Base-by-base conservation (phyloP, 1,140 invertebrate species). In the Drosophila setifemur region DNA sequence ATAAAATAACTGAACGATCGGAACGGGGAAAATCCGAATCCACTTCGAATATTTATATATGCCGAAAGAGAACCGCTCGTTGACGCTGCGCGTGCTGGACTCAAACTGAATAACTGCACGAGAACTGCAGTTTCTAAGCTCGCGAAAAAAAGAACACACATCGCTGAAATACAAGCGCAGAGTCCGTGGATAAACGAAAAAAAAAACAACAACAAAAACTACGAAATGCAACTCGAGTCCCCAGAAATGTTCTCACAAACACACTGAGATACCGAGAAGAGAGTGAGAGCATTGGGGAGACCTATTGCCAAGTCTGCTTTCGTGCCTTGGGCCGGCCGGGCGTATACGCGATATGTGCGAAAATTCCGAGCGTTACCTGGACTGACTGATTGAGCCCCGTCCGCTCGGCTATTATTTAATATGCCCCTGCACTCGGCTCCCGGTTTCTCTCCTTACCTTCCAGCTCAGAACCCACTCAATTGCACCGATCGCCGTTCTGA, bases 101-200 rank as follows among this genome's bases (percentile, higher is more conserved):
- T 85, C 73, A 74, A 85, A 85, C 79, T 83, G 73, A 76, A 76
- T 43, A 39, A 48, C 37, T 40, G 54, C 35, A 55, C 77, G 77
- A 81, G 76, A 75, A 72, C 33, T 70, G 79, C 69, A 79, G 52
- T 63, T 83, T 85, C 78, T 83, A 83, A 83, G 78, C 78, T 85
- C 73, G 72, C 79, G 14, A 64, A 39, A 73, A 55, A 52, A 12
- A 58, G 11, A 58, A 48, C 19, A 44, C 21, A 3, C 25, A 54
- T 16, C n/a, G 14, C 29, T 8, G n/a, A 53, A 43, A 40, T 23
- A 33, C 35, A 61, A 33, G 21, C 33, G 29, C 44, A 64, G 31
- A 29, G 11, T 26, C 49, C 28, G 61, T 60, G 68, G 73, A 82
- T 83, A 77, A 73, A 72, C 72, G 67, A 58, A 61, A 68, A 73